Base-by-base conservation (phyloP, 2,797 vertebrate species). In the Muraenolepis orangiensis region DNA sequence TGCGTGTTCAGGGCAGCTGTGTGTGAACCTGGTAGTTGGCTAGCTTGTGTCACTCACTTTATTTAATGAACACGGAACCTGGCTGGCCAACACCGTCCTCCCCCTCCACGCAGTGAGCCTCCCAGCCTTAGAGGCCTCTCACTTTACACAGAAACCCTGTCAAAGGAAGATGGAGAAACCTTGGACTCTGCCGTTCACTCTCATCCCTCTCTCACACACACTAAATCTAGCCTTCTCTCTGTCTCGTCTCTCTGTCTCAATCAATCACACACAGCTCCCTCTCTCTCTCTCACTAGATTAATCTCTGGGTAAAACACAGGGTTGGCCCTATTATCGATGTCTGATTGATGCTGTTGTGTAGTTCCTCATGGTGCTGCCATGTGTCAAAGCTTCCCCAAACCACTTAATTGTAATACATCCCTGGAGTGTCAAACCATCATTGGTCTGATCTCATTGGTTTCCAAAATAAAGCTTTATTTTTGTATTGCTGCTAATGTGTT, bases 401-500 rank as follows among this genome's bases (percentile, higher is more conserved):
- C 46, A 46, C 40, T 70, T 64, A 8, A 23, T 26, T 57, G 16
- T 38, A 29, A 46, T n/a, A 76, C 72, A 42, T 67, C 66, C 66
- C 73, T 36, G 68, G 1, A 34, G 79, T 74, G 30, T 74, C 28
- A 77, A n/a, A n/a, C n/a, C n/a, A n/a, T n/a, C n/a, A n/a, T n/a
- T 57, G 6, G 51, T 57, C 51, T 10, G 20, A 23, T n/a, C 5
- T n/a, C 23, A 10, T 57, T 57, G 51, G n/a, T 57, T 46, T 46
- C 51, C n/a, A 57, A 57, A 20, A 20, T 4, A 20, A 46, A 5
- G 32, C 32, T 0, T 20, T 46, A 18, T 46, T 20, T 11, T 46
- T 18, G 14, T n/a, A 57, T 57, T 57, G 20, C 46, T 20, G 18
- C 20, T 4, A 7, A 74, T 72, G 75, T 66, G 0, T 40, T 61